Evolutionary conservation across 2,888 invertebrate genomes (phyloP).

Genomic region (Pristionchus exspectatus): DNA sequence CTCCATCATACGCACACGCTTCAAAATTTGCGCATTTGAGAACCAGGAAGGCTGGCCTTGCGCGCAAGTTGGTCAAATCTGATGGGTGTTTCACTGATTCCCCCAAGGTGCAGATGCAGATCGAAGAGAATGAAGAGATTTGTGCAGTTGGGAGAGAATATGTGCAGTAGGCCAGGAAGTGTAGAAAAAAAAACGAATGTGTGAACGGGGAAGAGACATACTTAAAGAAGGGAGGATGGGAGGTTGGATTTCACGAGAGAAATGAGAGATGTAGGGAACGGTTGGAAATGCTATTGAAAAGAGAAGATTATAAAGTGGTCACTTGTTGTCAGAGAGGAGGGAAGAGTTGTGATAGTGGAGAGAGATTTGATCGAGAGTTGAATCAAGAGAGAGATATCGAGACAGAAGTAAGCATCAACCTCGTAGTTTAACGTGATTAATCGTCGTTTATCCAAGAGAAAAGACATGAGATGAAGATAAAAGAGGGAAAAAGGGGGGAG

Average conservation of each 20-base stretch:
- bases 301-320: neutral
- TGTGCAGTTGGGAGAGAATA: too few relatives aligned
- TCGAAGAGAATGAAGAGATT: too few relatives aligned
- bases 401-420: neutral
- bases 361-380: slow-evolving; percentile 7
- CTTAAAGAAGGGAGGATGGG: neutral
- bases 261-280: neutral
- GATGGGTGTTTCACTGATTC: too few relatives aligned
- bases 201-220: neutral
- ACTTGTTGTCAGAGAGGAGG: neutral
- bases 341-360: slow-evolving; percentile 13
- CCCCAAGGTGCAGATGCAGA: too few relatives aligned
- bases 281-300: neutral
- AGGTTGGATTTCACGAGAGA: neutral
- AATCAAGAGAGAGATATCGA: neutral
- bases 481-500: slow-evolving; percentile 8
- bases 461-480: slow-evolving; percentile 47
- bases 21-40: neutral
- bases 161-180: too few relatives aligned
- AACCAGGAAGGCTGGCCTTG: neutral
- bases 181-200: too few relatives aligned
- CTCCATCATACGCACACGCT: too few relatives aligned
- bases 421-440: slow-evolving; percentile 48
- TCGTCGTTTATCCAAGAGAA: slow-evolving; percentile 45
- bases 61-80: too few relatives aligned